Evolutionary conservation across 2,888 invertebrate genomes (phyloP).

Genomic region (Amphipoea lucens): DNA sequence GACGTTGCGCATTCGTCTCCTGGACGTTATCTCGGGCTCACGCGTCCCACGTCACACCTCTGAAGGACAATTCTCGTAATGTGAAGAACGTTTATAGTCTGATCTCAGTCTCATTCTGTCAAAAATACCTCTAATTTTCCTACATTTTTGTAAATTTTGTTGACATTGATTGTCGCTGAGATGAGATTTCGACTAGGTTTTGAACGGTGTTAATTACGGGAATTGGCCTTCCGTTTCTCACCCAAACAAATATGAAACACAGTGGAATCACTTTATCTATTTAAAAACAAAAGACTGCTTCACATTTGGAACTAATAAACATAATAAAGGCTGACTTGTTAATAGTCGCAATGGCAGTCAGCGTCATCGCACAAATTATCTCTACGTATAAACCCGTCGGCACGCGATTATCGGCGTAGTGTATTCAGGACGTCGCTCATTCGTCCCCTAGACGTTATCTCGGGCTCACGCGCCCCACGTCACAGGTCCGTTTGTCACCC

Average conservation of each 20-base stretch:
- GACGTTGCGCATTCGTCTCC: conserved; percentile 80
- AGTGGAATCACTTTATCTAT: background rate
- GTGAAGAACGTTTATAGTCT: background rate
- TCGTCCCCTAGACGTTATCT: conserved; percentile 84
- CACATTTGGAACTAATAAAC: background rate
- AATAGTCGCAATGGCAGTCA: background rate
- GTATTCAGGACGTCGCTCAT: conserved; percentile 82
- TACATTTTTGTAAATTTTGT: too few species aligned
- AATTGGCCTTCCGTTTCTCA: conserved; percentile 73
- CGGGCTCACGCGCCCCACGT: conserved; percentile 73
- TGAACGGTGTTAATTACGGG: background rate
- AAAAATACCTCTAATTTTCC: background rate
- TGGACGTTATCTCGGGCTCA: conserved; percentile 80
- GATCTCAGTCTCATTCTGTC: background rate
- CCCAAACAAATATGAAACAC: conserved; percentile 34
- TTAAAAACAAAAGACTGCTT: background rate
- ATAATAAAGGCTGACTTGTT: background rate
- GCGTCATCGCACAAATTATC: background rate
- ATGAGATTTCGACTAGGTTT: background rate
- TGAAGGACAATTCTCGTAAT: conserved; percentile 38
- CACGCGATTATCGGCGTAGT: conserved; percentile 60
- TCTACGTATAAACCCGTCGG: conserved; percentile 9
- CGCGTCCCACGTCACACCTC: conserved; percentile 74
- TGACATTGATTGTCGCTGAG: too few species aligned
- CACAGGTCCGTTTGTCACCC: conserved; percentile 80